Conservation (phyloP, 2,797 vertebrate species). For the Momotus momota region DNA sequence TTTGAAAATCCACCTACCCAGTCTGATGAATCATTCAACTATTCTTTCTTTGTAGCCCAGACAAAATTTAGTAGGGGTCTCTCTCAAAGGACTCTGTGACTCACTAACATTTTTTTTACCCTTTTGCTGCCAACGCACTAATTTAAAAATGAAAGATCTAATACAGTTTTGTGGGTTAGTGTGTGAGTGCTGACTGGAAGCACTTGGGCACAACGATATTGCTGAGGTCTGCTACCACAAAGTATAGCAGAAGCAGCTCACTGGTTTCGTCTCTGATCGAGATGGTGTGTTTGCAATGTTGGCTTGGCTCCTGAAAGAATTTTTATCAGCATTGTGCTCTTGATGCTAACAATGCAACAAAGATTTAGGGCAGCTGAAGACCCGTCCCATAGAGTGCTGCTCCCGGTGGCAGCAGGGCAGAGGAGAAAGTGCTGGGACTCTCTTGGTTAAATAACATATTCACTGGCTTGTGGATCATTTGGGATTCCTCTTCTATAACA, state of each 20-base stretch:
- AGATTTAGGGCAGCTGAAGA: neutral
- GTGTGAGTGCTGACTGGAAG: neutral
- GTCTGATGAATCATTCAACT: neutral
- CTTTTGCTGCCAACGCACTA: neutral
- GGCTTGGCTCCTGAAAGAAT: neutral
- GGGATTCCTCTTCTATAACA: neutral
- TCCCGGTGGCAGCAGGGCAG: neutral
- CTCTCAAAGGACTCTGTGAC: neutral
- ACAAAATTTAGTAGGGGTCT: neutral
- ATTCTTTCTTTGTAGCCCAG: neutral
- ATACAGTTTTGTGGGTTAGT: neutral
- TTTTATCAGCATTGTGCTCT: rapidly evolving
- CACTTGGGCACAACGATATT: neutral
- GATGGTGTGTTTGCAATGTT: neutral
- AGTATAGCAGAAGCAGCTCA: neutral
- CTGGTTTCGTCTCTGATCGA: neutral
- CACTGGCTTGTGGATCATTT: neutral
- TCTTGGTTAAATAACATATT: neutral
- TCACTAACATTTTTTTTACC: neutral
- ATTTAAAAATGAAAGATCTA: neutral
- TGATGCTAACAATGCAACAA: neutral
- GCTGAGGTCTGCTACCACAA: neutral
- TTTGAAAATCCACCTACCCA: neutral
- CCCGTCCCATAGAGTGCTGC: neutral
- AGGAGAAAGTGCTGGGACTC: neutral